phyloP scores from a whole-genome alignment of 2,888 invertebrate species.

The Pseudanteris insignis region DNA sequence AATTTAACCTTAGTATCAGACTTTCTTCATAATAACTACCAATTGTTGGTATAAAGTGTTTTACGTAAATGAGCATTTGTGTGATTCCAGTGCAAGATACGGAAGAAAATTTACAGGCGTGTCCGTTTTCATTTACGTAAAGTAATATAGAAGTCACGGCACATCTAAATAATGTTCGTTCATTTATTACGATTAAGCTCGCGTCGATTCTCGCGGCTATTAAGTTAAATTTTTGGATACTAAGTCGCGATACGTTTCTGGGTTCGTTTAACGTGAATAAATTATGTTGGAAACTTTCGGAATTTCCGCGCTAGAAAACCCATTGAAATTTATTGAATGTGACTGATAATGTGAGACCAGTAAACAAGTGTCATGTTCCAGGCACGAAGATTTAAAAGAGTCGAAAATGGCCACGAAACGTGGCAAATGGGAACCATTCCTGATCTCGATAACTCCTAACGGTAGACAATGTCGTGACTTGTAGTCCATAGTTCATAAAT shows the following conservation, averaged over 20 bases:
- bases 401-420: conserved; percentile 12
- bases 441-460: conserved; percentile 54
- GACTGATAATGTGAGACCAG: conserved; percentile 1
- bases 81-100: background rate
- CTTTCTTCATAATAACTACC: too few species aligned
- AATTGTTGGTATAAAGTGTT: too few species aligned
- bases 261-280: background rate
- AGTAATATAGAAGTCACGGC: background rate
- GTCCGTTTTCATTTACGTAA: conserved; percentile 1
- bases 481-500: conserved; percentile 60
- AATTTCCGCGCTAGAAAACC: background rate
- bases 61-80: background rate
- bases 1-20: too few species aligned
- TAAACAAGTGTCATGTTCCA: conserved; percentile 13
- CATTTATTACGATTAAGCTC: background rate
- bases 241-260: background rate
- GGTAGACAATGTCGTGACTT: conserved; percentile 64
- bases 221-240: conserved; percentile 1
- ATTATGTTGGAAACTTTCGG: background rate
- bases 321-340: background rate
- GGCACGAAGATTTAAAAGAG: conserved; percentile 7
- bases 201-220: background rate
- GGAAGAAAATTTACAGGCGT: background rate
- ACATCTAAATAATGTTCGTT: background rate
- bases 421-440: conserved; percentile 27